Conservation (phyloP, 1,140 invertebrate species). For the Drosophila truncata region DNA sequence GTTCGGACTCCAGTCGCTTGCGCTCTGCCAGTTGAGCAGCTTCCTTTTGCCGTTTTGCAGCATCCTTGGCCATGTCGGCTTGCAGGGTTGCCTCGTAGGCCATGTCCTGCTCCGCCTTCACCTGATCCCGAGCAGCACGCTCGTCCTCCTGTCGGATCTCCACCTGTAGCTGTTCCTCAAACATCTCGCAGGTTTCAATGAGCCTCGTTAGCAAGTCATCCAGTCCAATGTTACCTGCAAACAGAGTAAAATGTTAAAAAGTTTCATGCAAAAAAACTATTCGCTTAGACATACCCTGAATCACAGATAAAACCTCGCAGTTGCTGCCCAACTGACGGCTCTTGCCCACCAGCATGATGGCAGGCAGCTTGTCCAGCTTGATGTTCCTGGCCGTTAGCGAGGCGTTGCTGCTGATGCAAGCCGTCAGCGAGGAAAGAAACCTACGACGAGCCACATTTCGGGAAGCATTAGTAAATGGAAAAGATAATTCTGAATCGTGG, state of each 20-base stretch:
- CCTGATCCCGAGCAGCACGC: slow-evolving; percentile 93
- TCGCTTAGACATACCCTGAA: slow-evolving; percentile 68
- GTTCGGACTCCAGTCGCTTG: slow-evolving; percentile 89
- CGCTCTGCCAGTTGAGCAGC: slow-evolving; percentile 88
- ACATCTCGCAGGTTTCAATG: slow-evolving; percentile 94
- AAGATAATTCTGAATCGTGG: background rate
- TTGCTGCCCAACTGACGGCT: slow-evolving; percentile 92
- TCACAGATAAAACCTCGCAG: slow-evolving; percentile 93
- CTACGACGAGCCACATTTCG: slow-evolving; percentile 80
- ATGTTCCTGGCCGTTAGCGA: slow-evolving; percentile 93
- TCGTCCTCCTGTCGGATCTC: slow-evolving; percentile 95
- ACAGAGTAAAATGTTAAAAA: background rate
- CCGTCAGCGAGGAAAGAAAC: slow-evolving; percentile 88
- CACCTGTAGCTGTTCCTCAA: slow-evolving; percentile 91
- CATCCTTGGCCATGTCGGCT: slow-evolving; percentile 96
- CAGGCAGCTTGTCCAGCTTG: slow-evolving; percentile 93
- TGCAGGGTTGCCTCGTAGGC: slow-evolving; percentile 96
- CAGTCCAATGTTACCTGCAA: slow-evolving; percentile 90
- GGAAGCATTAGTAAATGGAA: background rate
- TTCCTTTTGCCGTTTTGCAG: slow-evolving; percentile 91
- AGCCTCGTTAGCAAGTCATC: slow-evolving; percentile 94
- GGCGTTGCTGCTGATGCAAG: slow-evolving; percentile 88
- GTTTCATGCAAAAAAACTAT: background rate
- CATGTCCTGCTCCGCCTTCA: slow-evolving; percentile 97
- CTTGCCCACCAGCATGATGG: slow-evolving; percentile 94